A percentile compares a stretch with the other conserved stretches of the same genome.
Conservation (phyloP, 2,888 invertebrate species). For the Amiota minor region DNA sequence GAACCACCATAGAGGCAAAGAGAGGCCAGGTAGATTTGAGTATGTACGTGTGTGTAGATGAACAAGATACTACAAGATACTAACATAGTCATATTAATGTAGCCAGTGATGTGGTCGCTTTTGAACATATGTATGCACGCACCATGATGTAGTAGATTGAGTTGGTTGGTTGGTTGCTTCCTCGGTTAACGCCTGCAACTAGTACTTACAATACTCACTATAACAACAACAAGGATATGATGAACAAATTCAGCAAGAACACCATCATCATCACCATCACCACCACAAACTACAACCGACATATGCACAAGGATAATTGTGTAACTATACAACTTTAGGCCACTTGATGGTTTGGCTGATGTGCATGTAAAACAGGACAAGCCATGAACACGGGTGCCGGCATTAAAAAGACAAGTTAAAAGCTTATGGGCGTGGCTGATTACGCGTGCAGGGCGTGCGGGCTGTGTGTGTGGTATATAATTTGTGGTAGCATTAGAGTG, state of each 20-base stretch:
- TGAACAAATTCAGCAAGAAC: background rate
- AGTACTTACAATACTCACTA: background rate
- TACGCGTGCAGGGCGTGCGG: no score
- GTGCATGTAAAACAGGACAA: no score
- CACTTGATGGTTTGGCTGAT: no score
- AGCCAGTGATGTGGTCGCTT: background rate
- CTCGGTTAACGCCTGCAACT: conserved; percentile 1
- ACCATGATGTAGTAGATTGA: background rate
- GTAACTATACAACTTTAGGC: no score
- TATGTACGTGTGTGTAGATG: background rate
- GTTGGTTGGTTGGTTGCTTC: background rate
- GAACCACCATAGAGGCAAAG: background rate
- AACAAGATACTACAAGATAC: background rate
- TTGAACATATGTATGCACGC: background rate
- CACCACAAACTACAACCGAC: no score
- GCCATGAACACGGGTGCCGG: no score
- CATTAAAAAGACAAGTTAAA: no score
- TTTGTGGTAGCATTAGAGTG: no score
- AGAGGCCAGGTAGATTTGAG: background rate
- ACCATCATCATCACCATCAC: no score
- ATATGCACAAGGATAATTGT: no score
- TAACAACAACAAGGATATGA: background rate
- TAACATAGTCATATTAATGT: background rate
- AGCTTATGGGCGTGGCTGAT: no score
- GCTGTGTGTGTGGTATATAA: no score